A percentile compares a stretch with the other conserved stretches of the same genome.
Evolutionary conservation across 2,888 invertebrate species (phyloP).

Genomic region (Polydrusus pterygomalis): DNA sequence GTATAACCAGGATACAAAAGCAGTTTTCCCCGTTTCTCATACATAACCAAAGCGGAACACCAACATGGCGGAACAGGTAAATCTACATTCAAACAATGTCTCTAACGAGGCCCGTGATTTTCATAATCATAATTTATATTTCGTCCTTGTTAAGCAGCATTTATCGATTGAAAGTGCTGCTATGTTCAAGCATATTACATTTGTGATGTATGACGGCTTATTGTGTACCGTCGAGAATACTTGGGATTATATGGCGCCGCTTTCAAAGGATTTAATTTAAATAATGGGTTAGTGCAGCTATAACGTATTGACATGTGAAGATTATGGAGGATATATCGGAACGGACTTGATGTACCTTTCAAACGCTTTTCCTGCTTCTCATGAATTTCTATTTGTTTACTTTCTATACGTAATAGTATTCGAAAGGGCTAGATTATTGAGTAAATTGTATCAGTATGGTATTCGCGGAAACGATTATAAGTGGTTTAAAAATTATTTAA

Average conservation of each 20-base stretch:
- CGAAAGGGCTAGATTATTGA: too few relatives aligned
- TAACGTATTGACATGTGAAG: neutral
- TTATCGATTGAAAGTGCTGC: constrained; percentile 16
- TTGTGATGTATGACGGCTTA: constrained; percentile 22
- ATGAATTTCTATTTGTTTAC: too few relatives aligned
- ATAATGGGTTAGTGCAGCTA: neutral
- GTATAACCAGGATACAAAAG: constrained; percentile 8
- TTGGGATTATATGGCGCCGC: neutral
- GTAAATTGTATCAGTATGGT: too few relatives aligned
- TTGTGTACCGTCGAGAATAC: constrained; percentile 12
- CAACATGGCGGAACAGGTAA: constrained; percentile 23
- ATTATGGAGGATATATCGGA: too few relatives aligned
- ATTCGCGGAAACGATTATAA: too few relatives aligned
- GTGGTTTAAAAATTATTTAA: too few relatives aligned
- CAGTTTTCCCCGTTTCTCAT: neutral
- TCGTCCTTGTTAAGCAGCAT: constrained; percentile 19
- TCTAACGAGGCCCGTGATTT: constrained; percentile 11
- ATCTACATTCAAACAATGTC: neutral
- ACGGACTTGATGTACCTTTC: too few relatives aligned
- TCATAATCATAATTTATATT: constrained; percentile 35
- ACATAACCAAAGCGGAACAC: constrained; percentile 1
- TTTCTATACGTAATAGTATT: too few relatives aligned
- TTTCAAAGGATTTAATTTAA: constrained; percentile 11
- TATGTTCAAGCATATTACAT: constrained; percentile 14
- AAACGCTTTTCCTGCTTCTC: too few relatives aligned